A percentile compares a stretch with the other conserved stretches of the same genome.
These are phyloP conservation scores for Drosophila kikkawai DNA, from an alignment of 1,140 invertebrate species.

Conservation along the genomic window DNA sequence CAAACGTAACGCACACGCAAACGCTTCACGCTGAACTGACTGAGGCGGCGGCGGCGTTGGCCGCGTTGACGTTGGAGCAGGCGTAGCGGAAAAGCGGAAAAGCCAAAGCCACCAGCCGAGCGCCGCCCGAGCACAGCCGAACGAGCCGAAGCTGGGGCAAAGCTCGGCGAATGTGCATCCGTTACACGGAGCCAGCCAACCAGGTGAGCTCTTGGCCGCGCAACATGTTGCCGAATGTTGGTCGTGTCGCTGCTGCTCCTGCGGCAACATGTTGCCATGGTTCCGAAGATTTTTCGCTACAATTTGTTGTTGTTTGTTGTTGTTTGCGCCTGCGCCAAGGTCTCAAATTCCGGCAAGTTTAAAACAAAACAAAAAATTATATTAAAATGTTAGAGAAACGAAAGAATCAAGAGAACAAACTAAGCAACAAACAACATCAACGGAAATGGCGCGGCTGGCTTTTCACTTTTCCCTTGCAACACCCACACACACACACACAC, in stretches of 20 bases:
- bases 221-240: slow-evolving; percentile 40
- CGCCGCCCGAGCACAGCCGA: not conserved
- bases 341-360: not conserved
- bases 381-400: not conserved
- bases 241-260: not conserved
- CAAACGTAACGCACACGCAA: slow-evolving; percentile 79
- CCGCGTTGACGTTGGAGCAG: slow-evolving; percentile 55
- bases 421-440: slow-evolving; percentile 7
- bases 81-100: slow-evolving; percentile 34
- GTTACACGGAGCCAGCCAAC: slow-evolving; percentile 15
- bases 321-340: slow-evolving; percentile 12
- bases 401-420: slow-evolving; percentile 9
- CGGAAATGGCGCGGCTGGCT: slow-evolving; percentile 48
- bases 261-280: slow-evolving; percentile 20
- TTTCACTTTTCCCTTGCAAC: slow-evolving; percentile 56
- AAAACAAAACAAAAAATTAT: not conserved
- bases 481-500: not conserved
- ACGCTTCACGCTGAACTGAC: slow-evolving; percentile 78
- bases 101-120: slow-evolving; percentile 9
- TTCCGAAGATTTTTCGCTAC: not conserved
- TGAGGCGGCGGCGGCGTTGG: slow-evolving; percentile 47
- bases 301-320: not conserved
- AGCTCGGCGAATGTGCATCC: no score
- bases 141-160: slow-evolving; percentile 1
- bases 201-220: slow-evolving; percentile 7